Conservation (phyloP, 2,113 vertebrate species). For the Zosterops pallidus region DNA sequence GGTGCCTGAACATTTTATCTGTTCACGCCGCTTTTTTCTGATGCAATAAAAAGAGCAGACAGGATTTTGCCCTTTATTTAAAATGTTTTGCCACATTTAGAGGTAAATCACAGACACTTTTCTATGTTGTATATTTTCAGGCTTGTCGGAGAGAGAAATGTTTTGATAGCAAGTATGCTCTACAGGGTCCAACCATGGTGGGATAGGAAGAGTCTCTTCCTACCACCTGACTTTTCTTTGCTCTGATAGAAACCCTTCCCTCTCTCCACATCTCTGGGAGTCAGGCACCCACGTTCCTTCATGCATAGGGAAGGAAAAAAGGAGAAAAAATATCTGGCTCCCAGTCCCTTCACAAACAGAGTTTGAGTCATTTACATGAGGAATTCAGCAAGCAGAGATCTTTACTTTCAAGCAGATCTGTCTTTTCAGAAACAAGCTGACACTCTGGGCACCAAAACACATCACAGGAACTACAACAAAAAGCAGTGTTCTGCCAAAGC, state of each 20-base stretch:
- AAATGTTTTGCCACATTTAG: slow-evolving; percentile 9
- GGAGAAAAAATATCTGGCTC: not conserved
- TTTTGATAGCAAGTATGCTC: not conserved
- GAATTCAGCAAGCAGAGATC: not conserved
- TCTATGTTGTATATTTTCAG: not conserved
- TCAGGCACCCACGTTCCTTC: not conserved
- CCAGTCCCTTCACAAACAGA: not conserved
- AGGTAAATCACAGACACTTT: not conserved
- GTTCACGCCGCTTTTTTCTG: not conserved
- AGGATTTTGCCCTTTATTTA: slow-evolving; percentile 25
- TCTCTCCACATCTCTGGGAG: not conserved
- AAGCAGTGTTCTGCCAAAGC: not conserved
- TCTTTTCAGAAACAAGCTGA: slow-evolving; percentile 13
- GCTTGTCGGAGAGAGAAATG: not conserved
- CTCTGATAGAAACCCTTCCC: not conserved
- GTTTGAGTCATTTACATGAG: not conserved
- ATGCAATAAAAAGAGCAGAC: not conserved
- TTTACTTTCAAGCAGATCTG: not conserved
- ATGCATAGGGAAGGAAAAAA: not conserved
- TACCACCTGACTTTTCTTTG: not conserved
- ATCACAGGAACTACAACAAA: not conserved
- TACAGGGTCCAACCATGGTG: not conserved
- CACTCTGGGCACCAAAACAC: not conserved
- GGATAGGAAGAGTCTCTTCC: not conserved
- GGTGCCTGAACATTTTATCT: slow-evolving; percentile 30